These are phyloP conservation scores for Micrasema longulum DNA, from an alignment of 1,140 invertebrate species.

Conservation along the genomic window DNA sequence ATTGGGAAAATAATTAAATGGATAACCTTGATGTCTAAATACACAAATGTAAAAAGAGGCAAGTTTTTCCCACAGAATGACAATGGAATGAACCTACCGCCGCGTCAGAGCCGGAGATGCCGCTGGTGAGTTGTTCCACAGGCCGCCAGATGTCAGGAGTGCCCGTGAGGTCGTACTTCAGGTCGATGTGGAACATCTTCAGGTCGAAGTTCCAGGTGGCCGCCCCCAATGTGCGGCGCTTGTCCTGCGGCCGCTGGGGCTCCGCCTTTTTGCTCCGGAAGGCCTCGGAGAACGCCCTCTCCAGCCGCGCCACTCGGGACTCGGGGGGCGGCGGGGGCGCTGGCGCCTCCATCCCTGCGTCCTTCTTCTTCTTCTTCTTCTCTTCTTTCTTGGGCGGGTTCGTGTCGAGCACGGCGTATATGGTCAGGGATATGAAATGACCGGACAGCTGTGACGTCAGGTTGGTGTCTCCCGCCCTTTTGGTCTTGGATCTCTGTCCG, in stretches of 20 bases:
- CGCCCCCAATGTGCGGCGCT: slow-evolving; percentile 74
- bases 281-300: slow-evolving; percentile 40
- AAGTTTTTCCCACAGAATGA: no score
- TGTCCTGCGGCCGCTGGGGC: slow-evolving; percentile 60
- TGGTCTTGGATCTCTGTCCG: slow-evolving; percentile 64
- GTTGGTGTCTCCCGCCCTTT: slow-evolving; percentile 60
- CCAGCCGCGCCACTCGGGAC: slow-evolving; percentile 41
- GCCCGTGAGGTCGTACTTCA: slow-evolving; percentile 71
- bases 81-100: slow-evolving; percentile 60
- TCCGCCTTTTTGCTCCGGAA: slow-evolving; percentile 35
- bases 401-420: slow-evolving; percentile 78
- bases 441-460: slow-evolving; percentile 71
- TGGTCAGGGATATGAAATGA: slow-evolving; percentile 79
- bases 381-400: slow-evolving; percentile 58
- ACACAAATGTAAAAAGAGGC: no score
- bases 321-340: slow-evolving; percentile 56
- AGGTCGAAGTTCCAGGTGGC: slow-evolving; percentile 79
- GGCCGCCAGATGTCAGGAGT: slow-evolving; percentile 83
- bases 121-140: slow-evolving; percentile 77
- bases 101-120: slow-evolving; percentile 70
- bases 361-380: slow-evolving; percentile 57
- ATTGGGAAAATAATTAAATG: no score
- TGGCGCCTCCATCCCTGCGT: not conserved
- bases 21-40: no score
- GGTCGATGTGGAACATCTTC: slow-evolving; percentile 75